Conservation (phyloP, 2,888 invertebrate genomes). For the Trimorus sp. region DNA sequence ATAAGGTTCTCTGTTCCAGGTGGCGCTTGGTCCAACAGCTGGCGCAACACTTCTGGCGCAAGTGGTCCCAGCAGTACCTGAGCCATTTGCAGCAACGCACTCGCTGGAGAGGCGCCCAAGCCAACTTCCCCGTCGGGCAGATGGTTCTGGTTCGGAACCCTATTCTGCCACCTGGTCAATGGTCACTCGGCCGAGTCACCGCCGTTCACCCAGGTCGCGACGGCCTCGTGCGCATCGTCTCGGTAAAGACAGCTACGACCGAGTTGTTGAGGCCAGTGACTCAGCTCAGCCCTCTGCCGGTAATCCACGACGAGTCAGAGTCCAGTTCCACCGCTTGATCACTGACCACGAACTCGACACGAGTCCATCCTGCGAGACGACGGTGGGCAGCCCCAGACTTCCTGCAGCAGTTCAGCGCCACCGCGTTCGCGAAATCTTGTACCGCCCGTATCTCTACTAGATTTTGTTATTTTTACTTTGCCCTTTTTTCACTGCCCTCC, state of each 20-base stretch:
- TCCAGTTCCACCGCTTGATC: no score
- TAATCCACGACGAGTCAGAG: no score
- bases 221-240: constrained; percentile 51
- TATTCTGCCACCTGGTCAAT: constrained; percentile 55
- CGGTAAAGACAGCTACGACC: constrained; percentile 45
- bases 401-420: no score
- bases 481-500: no score
- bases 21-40: not conserved
- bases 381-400: no score
- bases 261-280: constrained; percentile 28
- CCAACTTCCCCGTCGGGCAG: constrained; percentile 39
- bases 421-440: no score
- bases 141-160: constrained; percentile 38
- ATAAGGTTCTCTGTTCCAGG: not conserved
- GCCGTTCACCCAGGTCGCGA: constrained; percentile 52
- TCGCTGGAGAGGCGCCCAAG: constrained; percentile 39
- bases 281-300: constrained; percentile 22
- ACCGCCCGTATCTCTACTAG: no score
- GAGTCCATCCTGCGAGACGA: no score
- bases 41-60: not conserved
- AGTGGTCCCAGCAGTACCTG: not conserved
- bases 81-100: constrained; percentile 33
- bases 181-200: constrained; percentile 52
- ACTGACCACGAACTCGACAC: no score
- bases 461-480: no score